A percentile compares a stretch with the other conserved stretches of the same genome.
These are phyloP conservation scores for Pogona vitticeps DNA, from an alignment of 2,113 vertebrate species.

Conservation along the genomic window DNA sequence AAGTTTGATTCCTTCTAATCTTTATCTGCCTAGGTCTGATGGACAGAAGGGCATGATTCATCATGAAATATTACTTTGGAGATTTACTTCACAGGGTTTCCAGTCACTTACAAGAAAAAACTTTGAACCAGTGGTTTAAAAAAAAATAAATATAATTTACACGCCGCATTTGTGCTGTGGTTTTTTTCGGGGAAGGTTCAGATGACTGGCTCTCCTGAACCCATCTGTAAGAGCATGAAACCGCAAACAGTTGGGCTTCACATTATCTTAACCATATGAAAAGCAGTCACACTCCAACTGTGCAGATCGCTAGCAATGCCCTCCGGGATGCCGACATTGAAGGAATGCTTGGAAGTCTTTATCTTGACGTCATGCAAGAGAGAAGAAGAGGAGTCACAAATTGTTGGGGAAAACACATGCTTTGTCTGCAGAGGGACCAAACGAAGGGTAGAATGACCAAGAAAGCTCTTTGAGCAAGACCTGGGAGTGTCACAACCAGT, in stretches of 20 bases:
- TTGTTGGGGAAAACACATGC: neutral
- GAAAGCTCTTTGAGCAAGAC: neutral
- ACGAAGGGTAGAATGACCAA: neutral
- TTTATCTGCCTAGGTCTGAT: neutral
- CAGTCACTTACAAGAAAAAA: neutral
- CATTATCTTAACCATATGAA: neutral
- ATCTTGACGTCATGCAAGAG: neutral
- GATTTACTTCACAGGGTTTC: neutral
- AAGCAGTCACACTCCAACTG: neutral
- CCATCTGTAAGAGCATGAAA: neutral
- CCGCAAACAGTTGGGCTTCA: neutral
- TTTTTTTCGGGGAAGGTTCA: neutral
- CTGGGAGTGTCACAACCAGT: neutral
- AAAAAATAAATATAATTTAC: neutral
- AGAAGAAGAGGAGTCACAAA: neutral
- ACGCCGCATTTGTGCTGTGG: no score
- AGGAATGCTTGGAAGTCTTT: neutral
- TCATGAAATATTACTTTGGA: neutral
- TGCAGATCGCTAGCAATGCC: neutral
- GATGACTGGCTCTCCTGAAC: neutral
- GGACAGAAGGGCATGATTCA: neutral
- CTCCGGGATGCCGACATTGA: neutral
- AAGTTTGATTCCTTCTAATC: neutral
- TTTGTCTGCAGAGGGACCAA: neutral
- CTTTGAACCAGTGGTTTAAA: neutral